Percentiles rank a stretch among this genome's conserved stretches.
These are phyloP conservation scores for Lasioglossum lativentre DNA, from an alignment of 2,888 invertebrate species.

Conservation along the genomic window DNA sequence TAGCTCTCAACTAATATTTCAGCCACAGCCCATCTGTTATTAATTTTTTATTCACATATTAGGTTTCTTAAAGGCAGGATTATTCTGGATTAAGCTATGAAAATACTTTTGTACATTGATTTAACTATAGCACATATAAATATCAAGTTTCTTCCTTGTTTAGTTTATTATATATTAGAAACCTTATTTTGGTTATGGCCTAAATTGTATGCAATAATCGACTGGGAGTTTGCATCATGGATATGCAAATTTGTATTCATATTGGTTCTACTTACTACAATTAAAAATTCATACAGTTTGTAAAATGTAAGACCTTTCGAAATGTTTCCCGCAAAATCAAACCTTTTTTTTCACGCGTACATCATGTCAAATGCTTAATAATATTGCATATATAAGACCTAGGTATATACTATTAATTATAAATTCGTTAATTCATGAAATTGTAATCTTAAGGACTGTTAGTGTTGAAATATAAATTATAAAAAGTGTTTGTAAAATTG, in stretches of 20 bases:
- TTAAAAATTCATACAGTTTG: conserved; percentile 51
- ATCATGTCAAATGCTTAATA: conserved; percentile 60
- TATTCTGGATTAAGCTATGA: conserved; percentile 81
- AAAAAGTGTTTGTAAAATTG: not conserved
- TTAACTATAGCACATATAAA: conserved; percentile 76
- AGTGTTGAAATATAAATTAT: conserved; percentile 49
- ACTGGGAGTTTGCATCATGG: conserved; percentile 54
- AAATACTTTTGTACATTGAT: conserved; percentile 79
- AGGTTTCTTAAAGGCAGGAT: conserved; percentile 82
- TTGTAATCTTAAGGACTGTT: conserved; percentile 37
- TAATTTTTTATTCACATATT: conserved; percentile 80
- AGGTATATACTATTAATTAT: conserved; percentile 45
- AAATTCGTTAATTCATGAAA: conserved; percentile 25
- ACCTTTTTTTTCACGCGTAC: conserved; percentile 40
- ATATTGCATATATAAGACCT: conserved; percentile 71
- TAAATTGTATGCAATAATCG: conserved; percentile 48
- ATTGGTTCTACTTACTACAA: conserved; percentile 27
- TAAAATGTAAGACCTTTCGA: conserved; percentile 59
- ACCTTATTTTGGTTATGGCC: conserved; percentile 57
- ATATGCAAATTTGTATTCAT: conserved; percentile 61
- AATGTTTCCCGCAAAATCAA: conserved; percentile 51
- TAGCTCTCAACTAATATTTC: conserved; percentile 82
- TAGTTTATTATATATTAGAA: conserved; percentile 54
- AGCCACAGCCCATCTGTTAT: conserved; percentile 83
- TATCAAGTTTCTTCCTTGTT: conserved; percentile 55